Evolutionary conservation across 53 echinoderm and acorn worm species (phyloP).

Genomic region (Hippasteria phrygiana): DNA sequence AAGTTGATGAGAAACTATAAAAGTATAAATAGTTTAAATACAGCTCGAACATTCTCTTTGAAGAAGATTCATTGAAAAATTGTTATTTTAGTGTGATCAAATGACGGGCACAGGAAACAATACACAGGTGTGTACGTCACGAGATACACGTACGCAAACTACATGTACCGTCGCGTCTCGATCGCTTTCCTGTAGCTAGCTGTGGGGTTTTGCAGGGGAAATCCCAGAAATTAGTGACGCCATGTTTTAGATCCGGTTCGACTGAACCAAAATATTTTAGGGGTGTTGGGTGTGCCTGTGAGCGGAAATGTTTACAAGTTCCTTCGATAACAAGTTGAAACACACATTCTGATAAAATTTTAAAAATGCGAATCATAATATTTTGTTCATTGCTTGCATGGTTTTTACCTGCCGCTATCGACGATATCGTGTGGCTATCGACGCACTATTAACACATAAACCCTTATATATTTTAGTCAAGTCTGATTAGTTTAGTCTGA

Average conservation of each 20-base stretch:
- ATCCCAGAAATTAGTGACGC: slow-evolving; percentile 45
- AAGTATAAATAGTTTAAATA: neutral
- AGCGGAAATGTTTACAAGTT: too few species aligned
- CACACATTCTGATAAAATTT: too few species aligned
- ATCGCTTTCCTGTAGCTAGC: neutral
- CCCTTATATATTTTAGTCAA: too few species aligned
- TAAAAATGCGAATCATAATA: too few species aligned
- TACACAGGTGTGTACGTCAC: neutral
- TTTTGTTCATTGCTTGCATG: too few species aligned
- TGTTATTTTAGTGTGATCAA: neutral
- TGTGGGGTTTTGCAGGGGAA: slow-evolving; percentile 46
- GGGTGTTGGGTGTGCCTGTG: neutral
- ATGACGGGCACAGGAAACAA: neutral
- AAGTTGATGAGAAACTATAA: too few species aligned
- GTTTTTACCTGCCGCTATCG: too few species aligned
- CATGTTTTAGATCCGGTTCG: slow-evolving; percentile 43
- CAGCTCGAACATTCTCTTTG: neutral
- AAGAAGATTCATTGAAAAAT: neutral
- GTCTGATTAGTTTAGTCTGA: too few species aligned
- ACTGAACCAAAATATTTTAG: slow-evolving; percentile 27
- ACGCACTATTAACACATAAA: too few species aligned
- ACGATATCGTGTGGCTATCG: too few species aligned
- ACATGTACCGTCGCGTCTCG: neutral
- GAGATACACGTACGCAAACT: neutral
- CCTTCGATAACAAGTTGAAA: too few species aligned